These are phyloP conservation scores for Popillia japonica DNA, from an alignment of 1,140 invertebrate genomes.

Conservation along the genomic window DNA sequence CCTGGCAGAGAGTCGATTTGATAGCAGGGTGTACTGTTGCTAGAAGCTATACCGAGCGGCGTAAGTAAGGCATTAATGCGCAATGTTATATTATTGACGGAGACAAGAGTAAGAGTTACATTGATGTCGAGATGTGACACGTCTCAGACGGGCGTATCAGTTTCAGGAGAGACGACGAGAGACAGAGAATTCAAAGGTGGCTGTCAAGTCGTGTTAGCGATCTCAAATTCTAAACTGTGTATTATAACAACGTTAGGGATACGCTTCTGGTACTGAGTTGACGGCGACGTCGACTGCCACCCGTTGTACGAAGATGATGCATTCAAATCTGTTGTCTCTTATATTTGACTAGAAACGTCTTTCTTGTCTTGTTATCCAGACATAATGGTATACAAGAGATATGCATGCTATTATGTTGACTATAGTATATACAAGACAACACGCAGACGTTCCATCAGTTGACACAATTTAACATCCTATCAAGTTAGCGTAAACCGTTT, in stretches of 20 bases:
- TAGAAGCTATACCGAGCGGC: background rate
- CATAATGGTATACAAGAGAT: slow-evolving; percentile 15
- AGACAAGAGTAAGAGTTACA: slow-evolving; percentile 48
- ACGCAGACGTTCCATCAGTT: slow-evolving; percentile 22
- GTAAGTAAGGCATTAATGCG: slow-evolving; percentile 37
- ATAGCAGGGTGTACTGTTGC: background rate
- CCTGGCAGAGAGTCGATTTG: slow-evolving; percentile 2
- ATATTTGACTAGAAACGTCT: slow-evolving; percentile 41
- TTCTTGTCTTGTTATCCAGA: slow-evolving; percentile 36
- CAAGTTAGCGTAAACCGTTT: slow-evolving; percentile 19
- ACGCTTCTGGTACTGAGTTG: background rate
- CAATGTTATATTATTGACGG: slow-evolving; percentile 46
- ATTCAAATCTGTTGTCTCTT: slow-evolving; percentile 45
- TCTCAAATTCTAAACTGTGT: slow-evolving; percentile 40
- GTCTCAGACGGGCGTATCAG: slow-evolving; percentile 49
- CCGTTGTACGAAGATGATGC: slow-evolving; percentile 43
- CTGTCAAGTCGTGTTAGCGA: slow-evolving; percentile 52
- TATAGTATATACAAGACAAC: background rate
- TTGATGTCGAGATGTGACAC: slow-evolving; percentile 47
- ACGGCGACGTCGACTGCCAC: slow-evolving; percentile 10
- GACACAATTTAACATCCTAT: slow-evolving; percentile 31
- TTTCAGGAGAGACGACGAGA: slow-evolving; percentile 47
- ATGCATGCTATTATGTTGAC: slow-evolving; percentile 38
- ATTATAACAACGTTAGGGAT: slow-evolving; percentile 29
- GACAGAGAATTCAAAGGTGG: slow-evolving; percentile 51